Evolutionary conservation across 2,113 vertebrate genomes (phyloP).

Genomic region (Rostratula benghalensis): DNA sequence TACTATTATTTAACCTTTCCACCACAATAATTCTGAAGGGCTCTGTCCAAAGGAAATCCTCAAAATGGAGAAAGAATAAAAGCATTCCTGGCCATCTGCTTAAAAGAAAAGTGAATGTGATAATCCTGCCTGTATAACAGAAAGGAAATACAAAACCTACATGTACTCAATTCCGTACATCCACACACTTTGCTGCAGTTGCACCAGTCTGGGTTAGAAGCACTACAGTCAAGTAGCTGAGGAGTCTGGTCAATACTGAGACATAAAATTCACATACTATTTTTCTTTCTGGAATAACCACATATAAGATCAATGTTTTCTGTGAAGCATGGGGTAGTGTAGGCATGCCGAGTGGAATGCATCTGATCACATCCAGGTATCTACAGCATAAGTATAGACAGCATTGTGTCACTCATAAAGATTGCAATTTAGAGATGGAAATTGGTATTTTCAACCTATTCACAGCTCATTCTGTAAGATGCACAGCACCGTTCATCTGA

Average conservation of each 20-base stretch:
- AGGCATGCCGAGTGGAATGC: neutral
- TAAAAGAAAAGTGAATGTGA: neutral
- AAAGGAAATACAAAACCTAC: neutral
- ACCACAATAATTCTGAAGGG: neutral
- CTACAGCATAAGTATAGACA: neutral
- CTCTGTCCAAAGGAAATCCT: neutral
- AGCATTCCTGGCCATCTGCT: neutral
- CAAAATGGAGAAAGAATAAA: neutral
- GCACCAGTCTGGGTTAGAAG: neutral
- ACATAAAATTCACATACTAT: neutral
- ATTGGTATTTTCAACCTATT: neutral
- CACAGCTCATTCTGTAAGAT: neutral
- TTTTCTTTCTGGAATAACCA: neutral
- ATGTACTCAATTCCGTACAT: neutral
- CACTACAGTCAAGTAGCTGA: neutral
- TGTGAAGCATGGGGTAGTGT: neutral
- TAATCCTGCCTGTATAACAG: neutral
- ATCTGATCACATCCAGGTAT: neutral
- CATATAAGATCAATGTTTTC: neutral
- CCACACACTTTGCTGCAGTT: neutral
- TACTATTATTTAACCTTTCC: neutral
- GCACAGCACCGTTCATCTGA: neutral
- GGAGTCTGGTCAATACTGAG: neutral
- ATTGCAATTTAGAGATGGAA: neutral
- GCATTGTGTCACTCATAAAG: neutral